A percentile compares a stretch with the other conserved stretches of the same genome.
Conservation (phyloP, 2,113 vertebrate genomes). For the Ploceus nigricollis region DNA sequence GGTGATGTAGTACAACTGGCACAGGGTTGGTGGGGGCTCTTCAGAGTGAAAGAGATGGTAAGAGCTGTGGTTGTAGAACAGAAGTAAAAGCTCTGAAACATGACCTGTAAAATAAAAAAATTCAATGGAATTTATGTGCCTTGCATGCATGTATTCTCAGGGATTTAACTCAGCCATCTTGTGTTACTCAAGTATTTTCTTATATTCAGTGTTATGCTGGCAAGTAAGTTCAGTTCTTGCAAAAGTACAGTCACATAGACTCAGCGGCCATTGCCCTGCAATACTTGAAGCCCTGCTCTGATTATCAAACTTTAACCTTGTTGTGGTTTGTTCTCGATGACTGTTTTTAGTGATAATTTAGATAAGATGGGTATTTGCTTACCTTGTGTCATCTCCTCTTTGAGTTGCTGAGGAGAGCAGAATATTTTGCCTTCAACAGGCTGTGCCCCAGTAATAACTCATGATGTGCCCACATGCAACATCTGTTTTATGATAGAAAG, state of each 20-base stretch:
- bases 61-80: not conserved
- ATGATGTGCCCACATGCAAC: not conserved
- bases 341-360: not conserved
- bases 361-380: not conserved
- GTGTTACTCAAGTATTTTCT: not conserved
- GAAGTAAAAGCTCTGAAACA: not conserved
- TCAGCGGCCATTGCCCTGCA: not conserved
- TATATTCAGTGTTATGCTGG: not conserved
- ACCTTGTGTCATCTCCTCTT: not conserved
- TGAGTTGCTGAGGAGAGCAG: not conserved
- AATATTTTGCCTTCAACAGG: not conserved
- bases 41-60: not conserved
- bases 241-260: not conserved
- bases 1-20: not conserved
- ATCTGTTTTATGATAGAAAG: not conserved
- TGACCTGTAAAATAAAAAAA: not conserved
- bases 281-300: not conserved
- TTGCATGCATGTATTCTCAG: not conserved
- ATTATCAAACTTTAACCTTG: not conserved
- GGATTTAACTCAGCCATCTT: not conserved
- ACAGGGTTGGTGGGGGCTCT: not conserved
- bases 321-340: not conserved
- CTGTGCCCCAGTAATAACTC: not conserved
- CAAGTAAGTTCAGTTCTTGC: not conserved
- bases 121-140: rapidly evolving